phyloP scores from a whole-genome alignment of 1,140 invertebrate genomes.

The Pemphigus obesinymphae region DNA sequence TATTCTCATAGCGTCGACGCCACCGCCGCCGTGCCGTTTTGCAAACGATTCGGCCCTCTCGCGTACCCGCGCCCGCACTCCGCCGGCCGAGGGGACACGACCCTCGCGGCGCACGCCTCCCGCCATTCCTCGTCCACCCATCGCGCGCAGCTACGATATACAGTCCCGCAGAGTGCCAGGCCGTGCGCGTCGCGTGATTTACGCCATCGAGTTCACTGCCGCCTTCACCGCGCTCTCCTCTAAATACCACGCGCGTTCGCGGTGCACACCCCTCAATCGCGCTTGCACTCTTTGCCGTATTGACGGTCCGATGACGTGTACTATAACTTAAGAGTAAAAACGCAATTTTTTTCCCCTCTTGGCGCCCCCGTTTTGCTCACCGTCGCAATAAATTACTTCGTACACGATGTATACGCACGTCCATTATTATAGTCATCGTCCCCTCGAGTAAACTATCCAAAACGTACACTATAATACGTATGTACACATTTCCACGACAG shows the following conservation, averaged over 20 bases:
- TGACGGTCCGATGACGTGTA: constrained; percentile 40
- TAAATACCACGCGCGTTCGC: neutral
- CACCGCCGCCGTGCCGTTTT: constrained; percentile 7
- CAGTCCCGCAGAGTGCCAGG: neutral
- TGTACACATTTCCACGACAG: too few species aligned
- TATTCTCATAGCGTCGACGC: neutral
- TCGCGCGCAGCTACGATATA: neutral
- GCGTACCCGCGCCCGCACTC: neutral
- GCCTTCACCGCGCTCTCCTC: neutral
- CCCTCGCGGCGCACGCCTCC: neutral
- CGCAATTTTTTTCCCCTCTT: constrained; percentile 36
- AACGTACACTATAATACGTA: neutral
- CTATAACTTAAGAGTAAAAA: constrained; percentile 40
- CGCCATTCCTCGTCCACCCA: neutral
- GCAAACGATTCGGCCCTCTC: constrained; percentile 20
- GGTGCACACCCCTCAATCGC: neutral
- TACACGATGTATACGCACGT: neutral
- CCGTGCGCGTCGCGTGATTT: constrained; percentile 47
- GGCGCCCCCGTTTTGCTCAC: constrained; percentile 6
- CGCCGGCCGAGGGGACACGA: neutral
- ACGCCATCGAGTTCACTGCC: constrained; percentile 38
- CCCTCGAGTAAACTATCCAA: neutral
- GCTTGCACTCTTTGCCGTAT: neutral
- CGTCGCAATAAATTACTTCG: constrained; percentile 22
- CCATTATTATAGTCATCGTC: too few species aligned